Conservation (phyloP, 2,888 invertebrate genomes). For the Leptarthrus brevirostris region DNA sequence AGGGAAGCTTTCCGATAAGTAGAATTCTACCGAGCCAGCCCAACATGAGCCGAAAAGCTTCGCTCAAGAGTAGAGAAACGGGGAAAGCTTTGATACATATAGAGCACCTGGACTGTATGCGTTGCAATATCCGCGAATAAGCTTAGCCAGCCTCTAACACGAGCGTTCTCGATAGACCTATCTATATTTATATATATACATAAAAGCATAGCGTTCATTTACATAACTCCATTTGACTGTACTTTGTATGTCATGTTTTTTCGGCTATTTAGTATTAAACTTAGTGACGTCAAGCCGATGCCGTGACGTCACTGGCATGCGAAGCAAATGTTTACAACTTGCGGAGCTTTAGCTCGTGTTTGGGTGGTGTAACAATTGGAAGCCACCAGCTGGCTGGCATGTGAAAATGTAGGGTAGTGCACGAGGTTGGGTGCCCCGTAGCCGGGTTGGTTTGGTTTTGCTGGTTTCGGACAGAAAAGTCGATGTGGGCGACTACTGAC, state of each 20-base stretch:
- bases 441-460: neutral
- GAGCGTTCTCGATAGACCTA: neutral
- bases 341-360: constrained; percentile 25
- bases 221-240: neutral
- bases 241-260: neutral
- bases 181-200: neutral
- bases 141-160: neutral
- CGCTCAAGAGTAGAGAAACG: neutral
- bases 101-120: neutral
- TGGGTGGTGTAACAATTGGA: constrained; percentile 41
- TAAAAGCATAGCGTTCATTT: neutral
- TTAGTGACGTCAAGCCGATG: constrained; percentile 21
- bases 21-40: neutral
- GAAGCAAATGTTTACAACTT: constrained; percentile 43
- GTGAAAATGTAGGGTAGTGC: constrained; percentile 24
- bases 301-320: constrained; percentile 39
- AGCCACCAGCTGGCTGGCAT: constrained; percentile 18
- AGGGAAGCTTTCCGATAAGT: constrained; percentile 43
- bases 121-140: neutral
- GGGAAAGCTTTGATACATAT: neutral
- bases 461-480: neutral
- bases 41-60: neutral
- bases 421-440: constrained; percentile 15
- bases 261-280: constrained; percentile 6
- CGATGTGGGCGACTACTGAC: no score